These are phyloP conservation scores for Plecturocebus donacophilus DNA, from an alignment of 2,113 vertebrate species.

Conservation along the genomic window DNA sequence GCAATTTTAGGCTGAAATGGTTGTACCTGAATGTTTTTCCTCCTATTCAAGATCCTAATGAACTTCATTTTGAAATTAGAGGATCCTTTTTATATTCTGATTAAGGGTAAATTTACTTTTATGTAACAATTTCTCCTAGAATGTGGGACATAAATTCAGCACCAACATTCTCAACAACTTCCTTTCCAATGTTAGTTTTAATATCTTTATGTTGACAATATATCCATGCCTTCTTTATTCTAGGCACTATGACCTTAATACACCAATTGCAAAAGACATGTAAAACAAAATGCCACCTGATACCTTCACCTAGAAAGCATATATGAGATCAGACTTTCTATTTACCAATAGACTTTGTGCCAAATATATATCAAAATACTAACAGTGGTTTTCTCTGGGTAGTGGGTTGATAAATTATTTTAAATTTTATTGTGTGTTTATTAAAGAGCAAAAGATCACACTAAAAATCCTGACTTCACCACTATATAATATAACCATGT, in stretches of 20 bases:
- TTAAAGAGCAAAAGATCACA: slow-evolving; percentile 4
- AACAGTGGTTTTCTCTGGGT: not conserved
- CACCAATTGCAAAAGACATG: not conserved
- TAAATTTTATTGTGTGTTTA: not conserved
- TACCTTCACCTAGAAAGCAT: not conserved
- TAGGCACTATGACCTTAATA: not conserved
- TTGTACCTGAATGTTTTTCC: slow-evolving; percentile 6
- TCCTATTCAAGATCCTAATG: not conserved
- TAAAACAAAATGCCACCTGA: not conserved
- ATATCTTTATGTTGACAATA: not conserved
- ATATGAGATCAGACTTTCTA: not conserved
- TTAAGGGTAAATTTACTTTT: not conserved
- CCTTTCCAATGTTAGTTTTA: slow-evolving; percentile 2
- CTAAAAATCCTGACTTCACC: too few relatives aligned
- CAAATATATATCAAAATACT: slow-evolving; percentile 21
- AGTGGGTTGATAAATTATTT: not conserved
- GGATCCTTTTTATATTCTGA: not conserved
- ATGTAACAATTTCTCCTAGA: not conserved
- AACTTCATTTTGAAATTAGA: not conserved
- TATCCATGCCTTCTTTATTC: not conserved
- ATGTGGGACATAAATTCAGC: not conserved
- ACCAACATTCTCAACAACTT: not conserved
- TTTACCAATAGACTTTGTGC: not conserved
- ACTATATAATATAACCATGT: too few relatives aligned
- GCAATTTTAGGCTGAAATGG: not conserved